A percentile compares a stretch with the other conserved stretches of the same genome.
Evolutionary conservation across 2,888 invertebrate species (phyloP).

Genomic region (Cataglyphis albicans): DNA sequence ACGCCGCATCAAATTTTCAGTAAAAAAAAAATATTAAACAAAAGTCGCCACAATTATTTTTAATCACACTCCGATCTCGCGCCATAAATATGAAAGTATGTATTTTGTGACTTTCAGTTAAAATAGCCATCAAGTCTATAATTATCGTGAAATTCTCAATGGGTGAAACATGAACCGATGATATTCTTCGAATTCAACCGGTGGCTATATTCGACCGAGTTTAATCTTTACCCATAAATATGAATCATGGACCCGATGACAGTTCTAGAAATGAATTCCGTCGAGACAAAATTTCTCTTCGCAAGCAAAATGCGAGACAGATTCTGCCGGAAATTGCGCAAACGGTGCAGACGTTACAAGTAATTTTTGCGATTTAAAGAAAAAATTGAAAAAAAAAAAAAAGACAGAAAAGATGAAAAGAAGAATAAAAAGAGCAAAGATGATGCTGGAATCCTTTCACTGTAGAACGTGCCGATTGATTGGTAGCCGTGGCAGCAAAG

Average conservation of each 20-base stretch:
- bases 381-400: conserved; percentile 26
- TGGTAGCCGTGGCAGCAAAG: conserved; percentile 63
- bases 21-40: background rate
- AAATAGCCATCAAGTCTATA: conserved; percentile 48
- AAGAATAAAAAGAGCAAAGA: conserved; percentile 51
- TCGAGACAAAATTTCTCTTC: conserved; percentile 28
- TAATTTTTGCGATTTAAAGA: conserved; percentile 19
- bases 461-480: conserved; percentile 51
- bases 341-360: conserved; percentile 5
- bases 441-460: conserved; percentile 34
- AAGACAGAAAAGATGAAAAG: background rate
- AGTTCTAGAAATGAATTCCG: conserved; percentile 39
- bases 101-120: conserved; percentile 2
- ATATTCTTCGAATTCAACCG: conserved; percentile 45
- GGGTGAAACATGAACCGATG: conserved; percentile 26
- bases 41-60: conserved; percentile 5
- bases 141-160: conserved; percentile 37
- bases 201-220: conserved; percentile 44
- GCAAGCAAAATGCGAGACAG: background rate
- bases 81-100: conserved; percentile 7
- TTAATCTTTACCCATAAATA: conserved; percentile 47
- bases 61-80: conserved; percentile 28
- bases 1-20: conserved; percentile 1
- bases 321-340: conserved; percentile 32
- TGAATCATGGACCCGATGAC: conserved; percentile 36